A percentile compares a stretch with the other conserved stretches of the same genome.
phyloP scores from a whole-genome alignment of 2,113 vertebrate species.

The Damaliscus lunatus region DNA sequence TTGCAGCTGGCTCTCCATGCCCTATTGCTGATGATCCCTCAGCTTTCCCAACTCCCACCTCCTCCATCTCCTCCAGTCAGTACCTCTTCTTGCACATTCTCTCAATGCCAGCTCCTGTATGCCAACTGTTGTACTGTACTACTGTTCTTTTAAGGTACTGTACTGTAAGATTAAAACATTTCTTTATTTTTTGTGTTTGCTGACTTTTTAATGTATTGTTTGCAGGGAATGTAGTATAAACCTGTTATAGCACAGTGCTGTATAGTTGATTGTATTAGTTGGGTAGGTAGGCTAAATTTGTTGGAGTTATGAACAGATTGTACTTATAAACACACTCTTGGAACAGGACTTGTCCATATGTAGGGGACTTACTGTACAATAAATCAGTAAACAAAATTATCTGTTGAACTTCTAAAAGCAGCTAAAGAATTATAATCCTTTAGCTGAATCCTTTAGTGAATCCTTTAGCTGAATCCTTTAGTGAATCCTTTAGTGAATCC shows the following conservation, averaged over 20 bases:
- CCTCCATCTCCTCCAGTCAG: background rate
- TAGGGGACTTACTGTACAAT: background rate
- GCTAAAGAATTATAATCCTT: background rate
- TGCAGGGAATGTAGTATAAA: background rate
- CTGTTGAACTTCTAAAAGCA: background rate
- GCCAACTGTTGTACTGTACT: background rate
- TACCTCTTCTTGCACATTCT: background rate
- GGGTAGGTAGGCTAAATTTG: background rate
- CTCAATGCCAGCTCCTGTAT: background rate
- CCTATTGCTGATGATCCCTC: background rate
- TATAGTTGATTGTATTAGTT: background rate
- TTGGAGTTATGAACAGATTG: background rate
- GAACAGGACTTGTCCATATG: background rate
- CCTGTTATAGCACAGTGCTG: background rate
- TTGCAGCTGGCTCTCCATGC: background rate
- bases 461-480: too few relatives aligned
- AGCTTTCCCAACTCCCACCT: background rate
- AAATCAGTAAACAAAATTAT: background rate
- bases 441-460: too few relatives aligned
- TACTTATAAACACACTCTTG: background rate
- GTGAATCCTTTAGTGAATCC: too few relatives aligned
- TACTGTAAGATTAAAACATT: background rate
- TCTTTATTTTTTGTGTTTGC: background rate
- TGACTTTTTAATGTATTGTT: background rate
- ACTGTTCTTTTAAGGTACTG: background rate